Evolutionary conservation across 2,888 invertebrate species (phyloP).

Genomic region (Allygus modestus): DNA sequence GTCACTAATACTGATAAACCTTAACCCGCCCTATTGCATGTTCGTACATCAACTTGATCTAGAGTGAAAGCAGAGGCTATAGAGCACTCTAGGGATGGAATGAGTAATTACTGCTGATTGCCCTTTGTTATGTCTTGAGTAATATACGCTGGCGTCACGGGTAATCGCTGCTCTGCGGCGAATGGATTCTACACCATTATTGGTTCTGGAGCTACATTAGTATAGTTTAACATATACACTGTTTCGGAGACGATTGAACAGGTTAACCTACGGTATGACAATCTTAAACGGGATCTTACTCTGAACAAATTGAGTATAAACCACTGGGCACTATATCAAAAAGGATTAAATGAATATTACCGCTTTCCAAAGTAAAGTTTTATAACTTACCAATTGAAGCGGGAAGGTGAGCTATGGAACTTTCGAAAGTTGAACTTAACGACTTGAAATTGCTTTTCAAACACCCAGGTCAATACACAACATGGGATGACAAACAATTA

Average conservation of each 20-base stretch:
- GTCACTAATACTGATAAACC: not conserved
- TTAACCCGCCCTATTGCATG: not conserved
- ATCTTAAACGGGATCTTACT: too few species aligned
- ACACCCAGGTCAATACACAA: not conserved
- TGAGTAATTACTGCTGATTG: constrained; percentile 23
- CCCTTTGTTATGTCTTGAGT: constrained; percentile 38
- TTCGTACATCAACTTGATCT: constrained; percentile 2
- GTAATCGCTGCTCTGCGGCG: not conserved
- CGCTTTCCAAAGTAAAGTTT: too few species aligned
- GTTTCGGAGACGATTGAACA: too few species aligned
- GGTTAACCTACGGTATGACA: too few species aligned
- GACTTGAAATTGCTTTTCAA: not conserved
- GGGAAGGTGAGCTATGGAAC: too few species aligned
- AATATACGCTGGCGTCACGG: not conserved
- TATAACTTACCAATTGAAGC: too few species aligned
- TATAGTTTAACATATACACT: too few species aligned
- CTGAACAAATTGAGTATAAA: too few species aligned
- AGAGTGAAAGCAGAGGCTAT: not conserved
- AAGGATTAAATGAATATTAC: too few species aligned
- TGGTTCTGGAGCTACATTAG: too few species aligned
- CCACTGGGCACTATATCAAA: too few species aligned
- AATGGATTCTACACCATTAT: not conserved
- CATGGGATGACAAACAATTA: not conserved
- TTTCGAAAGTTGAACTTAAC: too few species aligned
- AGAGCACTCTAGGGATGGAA: constrained; percentile 1